Evolutionary conservation across 2,888 invertebrate species (phyloP).

Genomic region (Rhagium mordax): DNA sequence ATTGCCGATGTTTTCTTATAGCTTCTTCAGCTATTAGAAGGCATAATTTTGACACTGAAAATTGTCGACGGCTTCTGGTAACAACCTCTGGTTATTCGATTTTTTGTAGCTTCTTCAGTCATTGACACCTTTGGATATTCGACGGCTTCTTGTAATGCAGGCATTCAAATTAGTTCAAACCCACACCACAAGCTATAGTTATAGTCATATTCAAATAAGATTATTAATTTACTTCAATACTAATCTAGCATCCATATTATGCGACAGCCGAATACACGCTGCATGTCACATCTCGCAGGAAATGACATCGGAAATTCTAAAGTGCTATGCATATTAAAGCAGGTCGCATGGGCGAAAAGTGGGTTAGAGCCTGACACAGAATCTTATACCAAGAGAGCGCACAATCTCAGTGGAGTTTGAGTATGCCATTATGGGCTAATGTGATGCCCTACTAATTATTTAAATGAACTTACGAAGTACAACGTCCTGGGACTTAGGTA

Average conservation of each 20-base stretch:
- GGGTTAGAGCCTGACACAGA: not conserved
- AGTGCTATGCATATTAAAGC: not conserved
- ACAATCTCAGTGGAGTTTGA: not conserved
- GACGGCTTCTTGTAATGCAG: too few relatives aligned
- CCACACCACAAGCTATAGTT: too few relatives aligned
- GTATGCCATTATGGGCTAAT: slow-evolving; percentile 30
- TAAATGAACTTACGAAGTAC: slow-evolving; percentile 31
- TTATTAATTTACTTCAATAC: too few relatives aligned
- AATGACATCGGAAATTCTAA: not conserved
- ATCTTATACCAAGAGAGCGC: not conserved
- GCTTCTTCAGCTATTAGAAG: too few relatives aligned
- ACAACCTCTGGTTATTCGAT: too few relatives aligned
- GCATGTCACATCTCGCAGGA: not conserved
- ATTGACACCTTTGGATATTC: too few relatives aligned
- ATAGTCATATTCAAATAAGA: too few relatives aligned
- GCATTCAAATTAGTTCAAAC: too few relatives aligned
- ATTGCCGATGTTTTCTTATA: too few relatives aligned
- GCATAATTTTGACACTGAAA: too few relatives aligned
- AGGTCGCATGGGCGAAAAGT: not conserved
- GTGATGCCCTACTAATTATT: slow-evolving; percentile 39
- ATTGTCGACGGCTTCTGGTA: too few relatives aligned
- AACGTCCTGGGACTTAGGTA: slow-evolving; percentile 14
- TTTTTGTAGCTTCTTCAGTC: too few relatives aligned
- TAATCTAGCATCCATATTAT: not conserved
- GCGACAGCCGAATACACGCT: not conserved